Evolutionary conservation across 1,140 invertebrate species (phyloP), one percentile per base, ranked within the genome.

Genomic region (Oreohelix idahoensis): DNA sequence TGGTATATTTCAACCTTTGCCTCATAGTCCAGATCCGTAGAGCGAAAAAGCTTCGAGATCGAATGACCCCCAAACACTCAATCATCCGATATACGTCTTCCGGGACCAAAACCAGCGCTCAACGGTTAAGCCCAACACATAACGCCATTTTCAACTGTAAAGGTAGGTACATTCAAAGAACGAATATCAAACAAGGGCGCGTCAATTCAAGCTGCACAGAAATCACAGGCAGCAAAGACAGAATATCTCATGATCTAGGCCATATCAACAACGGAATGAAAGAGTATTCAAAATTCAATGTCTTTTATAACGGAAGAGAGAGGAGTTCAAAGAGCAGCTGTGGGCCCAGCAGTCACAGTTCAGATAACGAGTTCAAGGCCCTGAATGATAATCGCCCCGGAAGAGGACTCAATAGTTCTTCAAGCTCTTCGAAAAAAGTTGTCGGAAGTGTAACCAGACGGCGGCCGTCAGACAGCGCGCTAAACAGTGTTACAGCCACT

Each of bases 401-500:
- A 10, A 51, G 49, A 0, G n/a, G 45, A 76, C 1, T 20, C 8
- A 10, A 35, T 17, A 38, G 15, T 17, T 42, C 5, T 13, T 45
- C 49, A 29, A 53, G 29, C 11, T 42, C 36, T 5, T 8, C 63
- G 17, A 29, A 29, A 11, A 66, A 66, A 23, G 8, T 66, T 10
- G 15, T 26, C 23, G 2, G 10, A 17, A 91, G 91, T 74, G 63
- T 66, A 5, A 39, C 20, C 35, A 36, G 51, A 51, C 26, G 36
- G n/a, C 42, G 80, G 0, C 70, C 80, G 17, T 84, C 88, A 8
- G 89, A 90, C 80, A 89, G 85, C 74, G 90, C 89, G 20, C 83
- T 91, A 51, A 91, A 91, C 79, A 91, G 91, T 74, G 89, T 92
- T 10, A 92, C 92, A 10, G 90, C 91, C 15, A 92, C 92, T 0